Base-by-base conservation (phyloP, 2,113 vertebrate genomes). In the Monarcha castaneiventris region DNA sequence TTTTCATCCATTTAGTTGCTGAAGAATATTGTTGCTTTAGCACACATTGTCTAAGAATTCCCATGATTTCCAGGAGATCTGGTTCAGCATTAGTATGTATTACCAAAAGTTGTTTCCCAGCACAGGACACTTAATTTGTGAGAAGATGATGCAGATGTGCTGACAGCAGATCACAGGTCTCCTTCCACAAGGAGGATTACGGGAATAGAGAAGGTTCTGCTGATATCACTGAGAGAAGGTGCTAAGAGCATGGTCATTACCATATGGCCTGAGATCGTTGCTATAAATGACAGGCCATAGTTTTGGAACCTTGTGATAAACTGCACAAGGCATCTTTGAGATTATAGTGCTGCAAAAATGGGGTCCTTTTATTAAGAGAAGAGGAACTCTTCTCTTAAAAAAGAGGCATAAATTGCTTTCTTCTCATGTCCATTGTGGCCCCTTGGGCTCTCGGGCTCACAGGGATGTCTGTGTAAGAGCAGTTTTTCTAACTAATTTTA, bases 51-150 rank as follows among this genome's bases (percentile, higher is more conserved):
- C 43, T 63, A 75, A 66, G n/a, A 39, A 39, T 23, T 29, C 4
- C 7, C 9, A 27, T 33, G 52, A 59, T 87, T 87, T 59, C 39
- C 9, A 29, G 43, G 46, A 76, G 12, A 74, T 35, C 18, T 77
- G 30, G 17, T 55, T 74, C 73, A 75, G 37, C 44, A 72, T 11
- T 41, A 64, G 51, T 27, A 20, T 27, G 8, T 66, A 39, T 55
- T 51, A 37, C 12, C 33, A 75, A 49, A 59, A 59, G 0, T 0
- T 13, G 41, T 19, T 51, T 26, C 8, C 13, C 62, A 81, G 26
- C 32, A 67, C 5, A 32, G 15, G 56, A 41, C 20, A n/a, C 15
- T 35, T 41, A 52, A 66, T 0, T 0, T 41, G 10, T 37, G n/a
- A 74, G 20, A 29, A 22, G 41, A n/a, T 58, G 32, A 74, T 4